Conservation (phyloP, 1,140 invertebrate species). For the Pollicipes pollicipes region DNA sequence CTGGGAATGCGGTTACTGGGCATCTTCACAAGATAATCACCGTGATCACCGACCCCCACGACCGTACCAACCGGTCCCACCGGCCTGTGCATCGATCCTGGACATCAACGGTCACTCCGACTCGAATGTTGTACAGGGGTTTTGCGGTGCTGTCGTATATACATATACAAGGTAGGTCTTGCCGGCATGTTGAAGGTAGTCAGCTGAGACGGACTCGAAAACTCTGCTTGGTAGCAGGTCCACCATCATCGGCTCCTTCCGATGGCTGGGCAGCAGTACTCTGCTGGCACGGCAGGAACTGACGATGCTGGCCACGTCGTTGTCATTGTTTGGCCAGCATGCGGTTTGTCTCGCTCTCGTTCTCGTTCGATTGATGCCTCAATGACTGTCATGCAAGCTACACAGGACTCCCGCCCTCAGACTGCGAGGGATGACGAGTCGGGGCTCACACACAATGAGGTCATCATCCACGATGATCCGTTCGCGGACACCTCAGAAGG, state of each 20-base stretch:
- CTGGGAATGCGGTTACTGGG: too few species aligned
- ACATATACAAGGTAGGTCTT: constrained; percentile 6
- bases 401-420: constrained; percentile 4
- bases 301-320: constrained; percentile 9
- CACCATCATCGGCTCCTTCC: constrained; percentile 7
- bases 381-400: constrained; percentile 7
- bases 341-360: not conserved
- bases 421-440: constrained; percentile 1
- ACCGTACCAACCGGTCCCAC: too few species aligned
- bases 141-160: too few species aligned
- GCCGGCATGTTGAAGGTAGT: constrained; percentile 6
- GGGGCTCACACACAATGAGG: constrained; percentile 7
- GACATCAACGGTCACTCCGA: too few species aligned
- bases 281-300: constrained; percentile 5
- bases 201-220: constrained; percentile 11
- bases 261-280: constrained; percentile 7
- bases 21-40: too few species aligned
- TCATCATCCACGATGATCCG: constrained; percentile 5
- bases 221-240: constrained; percentile 7
- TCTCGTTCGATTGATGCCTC: not conserved
- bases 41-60: too few species aligned
- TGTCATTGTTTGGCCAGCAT: constrained; percentile 10
- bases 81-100: too few species aligned
- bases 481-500: constrained; percentile 10
- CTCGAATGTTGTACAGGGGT: too few species aligned